phyloP scores from a whole-genome alignment of 2,888 invertebrate genomes.

The Aporophyla nigra region DNA sequence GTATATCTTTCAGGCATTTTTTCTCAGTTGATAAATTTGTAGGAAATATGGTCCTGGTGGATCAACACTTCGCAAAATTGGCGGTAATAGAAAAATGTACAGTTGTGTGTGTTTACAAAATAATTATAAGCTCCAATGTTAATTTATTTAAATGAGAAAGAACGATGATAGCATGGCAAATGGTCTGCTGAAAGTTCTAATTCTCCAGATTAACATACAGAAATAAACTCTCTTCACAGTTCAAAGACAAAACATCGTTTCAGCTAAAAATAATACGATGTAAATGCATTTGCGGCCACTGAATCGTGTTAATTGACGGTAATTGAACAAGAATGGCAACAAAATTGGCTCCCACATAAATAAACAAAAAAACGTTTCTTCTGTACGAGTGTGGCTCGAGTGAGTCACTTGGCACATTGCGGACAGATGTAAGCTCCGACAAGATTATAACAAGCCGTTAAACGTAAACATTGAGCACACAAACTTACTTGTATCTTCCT shows the following conservation, averaged over 20 bases:
- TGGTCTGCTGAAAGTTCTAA: background rate
- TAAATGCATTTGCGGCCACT: slow-evolving; percentile 48
- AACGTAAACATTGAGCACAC: slow-evolving; percentile 57
- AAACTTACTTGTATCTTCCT: slow-evolving; percentile 64
- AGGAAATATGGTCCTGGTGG: too few species aligned
- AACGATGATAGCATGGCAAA: background rate
- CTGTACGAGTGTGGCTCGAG: slow-evolving; percentile 31
- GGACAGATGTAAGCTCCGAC: slow-evolving; percentile 56
- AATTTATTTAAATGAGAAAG: background rate
- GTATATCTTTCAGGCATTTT: too few species aligned
- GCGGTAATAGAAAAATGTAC: too few species aligned
- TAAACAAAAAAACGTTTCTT: slow-evolving; percentile 63
- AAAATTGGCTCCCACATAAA: slow-evolving; percentile 63
- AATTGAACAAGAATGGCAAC: slow-evolving; percentile 71
- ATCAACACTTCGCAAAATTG: too few species aligned
- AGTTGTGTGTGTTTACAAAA: too few species aligned
- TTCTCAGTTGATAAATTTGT: too few species aligned
- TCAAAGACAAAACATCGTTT: slow-evolving; percentile 36
- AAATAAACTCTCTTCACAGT: slow-evolving; percentile 24
- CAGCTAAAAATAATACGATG: slow-evolving; percentile 51
- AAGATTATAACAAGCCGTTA: slow-evolving; percentile 30
- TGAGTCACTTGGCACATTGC: slow-evolving; percentile 59
- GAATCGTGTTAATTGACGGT: slow-evolving; percentile 69
- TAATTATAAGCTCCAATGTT: background rate
- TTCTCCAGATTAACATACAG: slow-evolving; percentile 11